A percentile compares a stretch with the other conserved stretches of the same genome.
Conservation (phyloP, 2,888 invertebrate genomes). For the Hyposoter didymator region DNA sequence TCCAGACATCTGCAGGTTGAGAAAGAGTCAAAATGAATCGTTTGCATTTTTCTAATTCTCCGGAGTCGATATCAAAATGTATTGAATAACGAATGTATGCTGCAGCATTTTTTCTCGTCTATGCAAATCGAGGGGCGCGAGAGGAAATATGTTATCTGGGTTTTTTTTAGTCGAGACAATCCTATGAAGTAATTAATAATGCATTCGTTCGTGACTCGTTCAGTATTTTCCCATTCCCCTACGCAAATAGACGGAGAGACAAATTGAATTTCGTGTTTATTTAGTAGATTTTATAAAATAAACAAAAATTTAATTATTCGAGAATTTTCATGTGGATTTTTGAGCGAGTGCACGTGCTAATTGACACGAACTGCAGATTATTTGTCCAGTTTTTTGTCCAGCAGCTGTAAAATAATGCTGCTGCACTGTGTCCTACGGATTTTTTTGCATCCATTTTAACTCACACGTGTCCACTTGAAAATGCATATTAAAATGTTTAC, state of each 20-base stretch:
- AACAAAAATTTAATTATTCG: neutral
- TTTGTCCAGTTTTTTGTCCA: neutral
- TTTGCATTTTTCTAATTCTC: neutral
- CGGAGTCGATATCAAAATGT: neutral
- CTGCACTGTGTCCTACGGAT: neutral
- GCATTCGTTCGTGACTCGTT: neutral
- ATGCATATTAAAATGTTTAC: conserved; percentile 7
- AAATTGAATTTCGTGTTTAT: neutral
- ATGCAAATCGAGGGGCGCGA: neutral
- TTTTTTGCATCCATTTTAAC: neutral
- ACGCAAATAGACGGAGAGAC: neutral
- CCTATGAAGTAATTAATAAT: neutral
- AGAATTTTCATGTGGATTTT: neutral
- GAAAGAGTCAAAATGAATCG: neutral
- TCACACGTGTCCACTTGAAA: neutral
- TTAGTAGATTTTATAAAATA: neutral
- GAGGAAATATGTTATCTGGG: neutral
- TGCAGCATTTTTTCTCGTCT: neutral
- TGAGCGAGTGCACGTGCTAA: neutral
- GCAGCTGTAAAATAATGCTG: neutral
- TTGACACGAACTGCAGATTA: neutral
- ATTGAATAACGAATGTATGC: neutral
- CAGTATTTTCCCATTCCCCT: neutral
- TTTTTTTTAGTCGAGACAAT: neutral
- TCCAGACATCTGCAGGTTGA: neutral